Evolutionary conservation across 2,888 invertebrate genomes (phyloP).

Genomic region (Eudasyphora cyanicolor): DNA sequence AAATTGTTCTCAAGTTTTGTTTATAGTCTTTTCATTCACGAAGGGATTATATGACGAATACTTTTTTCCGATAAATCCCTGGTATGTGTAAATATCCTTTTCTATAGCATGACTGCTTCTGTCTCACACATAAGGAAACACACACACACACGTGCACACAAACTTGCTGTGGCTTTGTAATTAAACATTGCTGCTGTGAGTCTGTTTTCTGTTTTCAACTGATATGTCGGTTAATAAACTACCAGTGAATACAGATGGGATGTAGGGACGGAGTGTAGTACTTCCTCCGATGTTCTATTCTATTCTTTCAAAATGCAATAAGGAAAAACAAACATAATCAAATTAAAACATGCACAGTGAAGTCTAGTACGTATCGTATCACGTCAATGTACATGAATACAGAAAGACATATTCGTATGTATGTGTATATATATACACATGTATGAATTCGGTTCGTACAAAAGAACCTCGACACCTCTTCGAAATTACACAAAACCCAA

Average conservation of each 20-base stretch:
- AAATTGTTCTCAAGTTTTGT: no score
- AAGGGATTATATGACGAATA: background rate
- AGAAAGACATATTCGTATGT: background rate
- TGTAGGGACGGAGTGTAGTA: background rate
- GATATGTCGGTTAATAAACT: conserved; percentile 18
- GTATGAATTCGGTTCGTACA: background rate
- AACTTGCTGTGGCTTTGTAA: conserved; percentile 11
- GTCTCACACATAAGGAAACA: no score
- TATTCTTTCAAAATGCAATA: conserved; percentile 19
- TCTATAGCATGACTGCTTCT: no score
- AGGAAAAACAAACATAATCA: conserved; percentile 41
- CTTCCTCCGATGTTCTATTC: background rate
- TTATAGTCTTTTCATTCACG: no score
- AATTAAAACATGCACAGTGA: conserved; percentile 23
- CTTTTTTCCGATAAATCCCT: background rate
- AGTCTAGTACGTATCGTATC: no score
- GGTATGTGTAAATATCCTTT: background rate
- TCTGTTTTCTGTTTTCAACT: conserved; percentile 23
- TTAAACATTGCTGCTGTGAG: conserved; percentile 28
- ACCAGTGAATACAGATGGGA: background rate
- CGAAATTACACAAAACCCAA: conserved; percentile 5
- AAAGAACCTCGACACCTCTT: background rate
- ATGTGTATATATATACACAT: background rate
- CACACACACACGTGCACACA: no score
- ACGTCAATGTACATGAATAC: background rate